A percentile compares a stretch with the other conserved stretches of the same genome.
phyloP scores from a whole-genome alignment of 2,113 vertebrate genomes.

The Emydocephalus ijimae region DNA sequence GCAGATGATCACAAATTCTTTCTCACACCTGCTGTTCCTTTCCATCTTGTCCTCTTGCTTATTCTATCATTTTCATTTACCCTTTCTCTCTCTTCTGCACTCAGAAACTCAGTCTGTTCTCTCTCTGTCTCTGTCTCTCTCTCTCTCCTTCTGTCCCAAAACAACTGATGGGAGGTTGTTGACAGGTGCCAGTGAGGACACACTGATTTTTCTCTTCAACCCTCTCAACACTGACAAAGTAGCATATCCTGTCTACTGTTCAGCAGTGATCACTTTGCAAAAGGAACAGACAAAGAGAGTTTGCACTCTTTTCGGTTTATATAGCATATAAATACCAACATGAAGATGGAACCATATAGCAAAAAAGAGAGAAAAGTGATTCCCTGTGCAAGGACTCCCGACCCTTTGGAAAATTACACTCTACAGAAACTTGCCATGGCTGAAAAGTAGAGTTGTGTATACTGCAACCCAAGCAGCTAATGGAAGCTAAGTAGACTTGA shows the following conservation, averaged over 20 bases:
- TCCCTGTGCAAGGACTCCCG: not conserved
- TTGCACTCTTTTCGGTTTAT: not conserved
- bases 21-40: not conserved
- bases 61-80: not conserved
- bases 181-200: not conserved
- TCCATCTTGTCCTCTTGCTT: not conserved
- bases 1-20: not conserved
- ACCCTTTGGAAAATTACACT: not conserved
- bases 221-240: not conserved
- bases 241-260: not conserved
- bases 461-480: not conserved
- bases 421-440: not conserved
- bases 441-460: not conserved
- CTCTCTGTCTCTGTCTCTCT: not conserved
- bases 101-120: not conserved
- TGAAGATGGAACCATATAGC: not conserved
- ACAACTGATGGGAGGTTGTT: not conserved
- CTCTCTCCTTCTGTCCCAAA: not conserved
- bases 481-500: not conserved
- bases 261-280: not conserved
- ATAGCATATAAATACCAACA: not conserved
- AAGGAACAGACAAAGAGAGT: not conserved
- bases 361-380: not conserved
- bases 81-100: not conserved
- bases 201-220: not conserved